A percentile compares a stretch with the other conserved stretches of the same genome.
These are phyloP conservation scores for Zaprionus tsacasi DNA, from an alignment of 1,140 invertebrate species.

Conservation along the genomic window DNA sequence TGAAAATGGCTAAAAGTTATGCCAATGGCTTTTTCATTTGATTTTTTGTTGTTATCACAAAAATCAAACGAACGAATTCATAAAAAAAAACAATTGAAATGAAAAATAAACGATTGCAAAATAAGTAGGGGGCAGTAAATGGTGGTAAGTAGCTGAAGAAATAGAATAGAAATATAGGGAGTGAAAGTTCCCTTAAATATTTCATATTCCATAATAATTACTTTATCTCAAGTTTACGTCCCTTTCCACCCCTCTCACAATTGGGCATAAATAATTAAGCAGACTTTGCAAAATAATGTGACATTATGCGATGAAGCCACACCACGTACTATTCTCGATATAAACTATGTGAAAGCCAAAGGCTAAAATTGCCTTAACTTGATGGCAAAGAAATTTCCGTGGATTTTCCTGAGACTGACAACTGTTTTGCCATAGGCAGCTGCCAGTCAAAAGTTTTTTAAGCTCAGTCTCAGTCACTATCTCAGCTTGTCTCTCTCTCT, in stretches of 20 bases:
- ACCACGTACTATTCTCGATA: not conserved
- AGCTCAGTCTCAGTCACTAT: slow-evolving; percentile 19
- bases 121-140: not conserved
- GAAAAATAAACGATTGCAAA: not conserved
- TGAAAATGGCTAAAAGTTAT: slow-evolving; percentile 67
- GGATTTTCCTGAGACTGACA: slow-evolving; percentile 54
- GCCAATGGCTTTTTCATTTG: slow-evolving; percentile 29
- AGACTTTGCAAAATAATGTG: not conserved
- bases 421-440: slow-evolving; percentile 55
- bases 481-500: slow-evolving; percentile 23
- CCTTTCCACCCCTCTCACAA: not conserved
- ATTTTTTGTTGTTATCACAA: slow-evolving; percentile 14
- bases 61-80: slow-evolving; percentile 26
- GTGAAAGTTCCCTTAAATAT: not conserved
- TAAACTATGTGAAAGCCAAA: slow-evolving; percentile 6
- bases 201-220: not conserved
- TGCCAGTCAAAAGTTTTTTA: slow-evolving; percentile 68
- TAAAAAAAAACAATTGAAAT: slow-evolving; percentile 12
- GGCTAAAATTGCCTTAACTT: slow-evolving; percentile 12
- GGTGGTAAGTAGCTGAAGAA: too few relatives aligned
- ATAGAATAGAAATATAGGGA: too few relatives aligned
- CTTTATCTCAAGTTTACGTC: not conserved
- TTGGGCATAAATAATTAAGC: not conserved
- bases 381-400: slow-evolving; percentile 39
- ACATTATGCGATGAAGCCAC: not conserved